These are phyloP conservation scores for Daktulosphaira vitifoliae DNA, from an alignment of 1,140 invertebrate species.

Conservation along the genomic window DNA sequence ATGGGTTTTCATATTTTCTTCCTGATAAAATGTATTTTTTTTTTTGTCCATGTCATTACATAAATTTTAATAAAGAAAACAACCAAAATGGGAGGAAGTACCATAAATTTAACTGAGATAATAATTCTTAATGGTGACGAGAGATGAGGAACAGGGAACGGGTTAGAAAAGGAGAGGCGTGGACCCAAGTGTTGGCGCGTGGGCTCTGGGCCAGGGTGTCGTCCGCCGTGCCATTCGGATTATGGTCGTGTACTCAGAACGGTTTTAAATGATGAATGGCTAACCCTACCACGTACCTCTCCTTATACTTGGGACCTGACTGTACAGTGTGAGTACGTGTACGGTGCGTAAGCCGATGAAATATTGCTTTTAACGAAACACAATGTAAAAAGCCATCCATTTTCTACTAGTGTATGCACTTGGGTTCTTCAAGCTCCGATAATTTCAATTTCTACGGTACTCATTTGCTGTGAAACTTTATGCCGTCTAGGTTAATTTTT, in stretches of 20 bases:
- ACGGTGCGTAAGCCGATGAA: conserved; percentile 15
- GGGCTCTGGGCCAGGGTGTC: conserved; percentile 22
- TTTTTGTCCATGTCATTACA: background rate
- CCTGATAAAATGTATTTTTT: too few species aligned
- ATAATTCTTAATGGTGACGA: background rate
- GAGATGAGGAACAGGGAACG: background rate
- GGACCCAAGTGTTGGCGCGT: background rate
- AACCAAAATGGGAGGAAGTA: background rate
- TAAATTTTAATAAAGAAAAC: conserved; percentile 13
- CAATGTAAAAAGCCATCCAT: conserved; percentile 25
- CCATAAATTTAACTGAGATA: background rate
- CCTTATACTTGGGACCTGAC: background rate
- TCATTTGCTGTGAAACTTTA: background rate
- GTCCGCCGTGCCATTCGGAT: background rate
- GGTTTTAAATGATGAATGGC: conserved; percentile 31
- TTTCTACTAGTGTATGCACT: background rate
- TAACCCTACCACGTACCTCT: background rate
- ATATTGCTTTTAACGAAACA: conserved; percentile 26
- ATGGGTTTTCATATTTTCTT: too few species aligned
- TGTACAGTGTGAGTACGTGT: background rate
- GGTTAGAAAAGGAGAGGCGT: background rate
- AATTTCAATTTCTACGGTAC: conserved; percentile 6
- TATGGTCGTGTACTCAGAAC: conserved; percentile 16
- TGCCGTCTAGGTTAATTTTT: background rate
- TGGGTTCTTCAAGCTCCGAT: conserved; percentile 2